Base-by-base conservation (phyloP, 2,888 invertebrate species). In the Ptilodon capucinus region DNA sequence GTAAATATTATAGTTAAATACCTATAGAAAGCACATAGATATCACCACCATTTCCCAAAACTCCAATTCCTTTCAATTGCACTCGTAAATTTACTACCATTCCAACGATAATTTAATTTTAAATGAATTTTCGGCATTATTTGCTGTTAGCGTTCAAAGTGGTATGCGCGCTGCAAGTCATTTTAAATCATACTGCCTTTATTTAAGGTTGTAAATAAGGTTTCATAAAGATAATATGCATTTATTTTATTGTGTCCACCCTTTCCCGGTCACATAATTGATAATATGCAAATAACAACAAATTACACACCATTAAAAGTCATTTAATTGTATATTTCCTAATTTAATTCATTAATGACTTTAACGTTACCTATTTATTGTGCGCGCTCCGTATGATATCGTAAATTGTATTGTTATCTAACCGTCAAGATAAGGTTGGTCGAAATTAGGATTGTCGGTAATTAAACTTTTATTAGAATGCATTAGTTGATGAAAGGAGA, bases 381-480 rank as follows among this genome's bases (percentile, higher is more conserved):
- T 42, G 42, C 36, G 39, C 44, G 57, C 47, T 53, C 58, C 48
- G 54, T 51, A 57, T 64, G 54, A 60, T 58, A 62, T 63, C 51
- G 68, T 73, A 71, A 75, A 75, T 77, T 71, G 56, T 49, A 63
- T 52, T 62, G 66, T 68, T 74, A 76, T 79, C 77, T 66, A 51
- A 54, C 49, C 53, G 54, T 62, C 46, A 64, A 55, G 58, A 70
- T 75, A 73, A 73, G 65, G 68, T 60, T 60, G 70, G 70, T 75
- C 73, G 70, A 38, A 74, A 75, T 79, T 74, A 73, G 69, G 67
- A 60, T 61, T 54, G 41, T 55, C 63, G 52, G 55, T 73, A 73
- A 80, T 76, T 74, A 70, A 51, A 52, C 68, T 75, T 80, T 75
- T 79, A 79, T 80, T 76, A 63, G 75, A 80, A 76, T 78, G 59